phyloP scores from a whole-genome alignment of 35 echinoderm and acorn worm genomes.

The Hemicentrotus pulcherrimus region DNA sequence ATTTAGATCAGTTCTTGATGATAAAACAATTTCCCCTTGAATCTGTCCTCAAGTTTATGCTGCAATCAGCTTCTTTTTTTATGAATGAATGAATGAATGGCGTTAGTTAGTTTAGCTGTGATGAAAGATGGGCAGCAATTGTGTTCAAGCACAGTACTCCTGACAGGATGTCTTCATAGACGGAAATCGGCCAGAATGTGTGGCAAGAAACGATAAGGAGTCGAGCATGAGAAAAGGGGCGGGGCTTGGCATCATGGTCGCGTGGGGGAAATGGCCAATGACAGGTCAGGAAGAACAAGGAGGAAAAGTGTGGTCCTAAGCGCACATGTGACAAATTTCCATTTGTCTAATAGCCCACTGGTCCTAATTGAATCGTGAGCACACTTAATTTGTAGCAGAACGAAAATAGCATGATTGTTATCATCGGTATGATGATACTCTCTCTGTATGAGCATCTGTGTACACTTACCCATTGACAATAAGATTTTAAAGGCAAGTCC shows the following conservation, averaged over 20 bases:
- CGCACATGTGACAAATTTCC: slow-evolving; percentile 50
- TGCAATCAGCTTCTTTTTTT: not conserved
- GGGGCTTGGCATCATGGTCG: slow-evolving; percentile 37
- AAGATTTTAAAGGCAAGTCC: not conserved
- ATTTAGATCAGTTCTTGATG: not conserved
- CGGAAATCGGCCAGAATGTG: slow-evolving; percentile 50
- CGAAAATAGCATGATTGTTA: not conserved
- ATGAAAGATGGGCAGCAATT: not conserved
- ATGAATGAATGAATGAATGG: not conserved
- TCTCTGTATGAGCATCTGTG: not conserved
- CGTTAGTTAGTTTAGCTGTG: not conserved
- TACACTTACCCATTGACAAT: not conserved
- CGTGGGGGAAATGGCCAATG: slow-evolving; percentile 48
- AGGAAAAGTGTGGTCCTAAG: slow-evolving; percentile 36
- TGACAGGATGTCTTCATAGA: slow-evolving; percentile 14
- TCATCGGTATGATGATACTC: not conserved
- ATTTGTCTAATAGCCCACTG: slow-evolving; percentile 49
- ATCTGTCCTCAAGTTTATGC: not conserved
- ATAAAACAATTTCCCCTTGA: not conserved
- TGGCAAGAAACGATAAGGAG: slow-evolving; percentile 46
- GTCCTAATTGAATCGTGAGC: slow-evolving; percentile 37
- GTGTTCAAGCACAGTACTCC: not conserved
- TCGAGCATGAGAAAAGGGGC: slow-evolving; percentile 46
- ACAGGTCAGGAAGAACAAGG: slow-evolving; percentile 51
- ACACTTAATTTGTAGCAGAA: slow-evolving; percentile 51